These are phyloP conservation scores for Petrocephalus zakoni DNA, from an alignment of 2,113 vertebrate species.

Conservation along the genomic window DNA sequence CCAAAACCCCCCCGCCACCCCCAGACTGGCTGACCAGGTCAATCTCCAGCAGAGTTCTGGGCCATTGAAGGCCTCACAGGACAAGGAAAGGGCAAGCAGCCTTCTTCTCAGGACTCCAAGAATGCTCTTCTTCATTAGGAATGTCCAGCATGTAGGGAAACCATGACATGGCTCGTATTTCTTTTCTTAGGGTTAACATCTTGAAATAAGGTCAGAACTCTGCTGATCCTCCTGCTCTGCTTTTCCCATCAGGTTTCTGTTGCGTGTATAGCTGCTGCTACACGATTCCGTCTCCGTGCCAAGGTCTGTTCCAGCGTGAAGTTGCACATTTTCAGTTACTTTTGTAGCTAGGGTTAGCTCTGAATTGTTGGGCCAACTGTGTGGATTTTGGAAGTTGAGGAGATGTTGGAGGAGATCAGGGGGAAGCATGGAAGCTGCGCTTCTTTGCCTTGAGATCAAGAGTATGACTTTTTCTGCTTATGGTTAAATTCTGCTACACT, in stretches of 20 bases:
- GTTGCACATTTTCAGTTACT: not conserved
- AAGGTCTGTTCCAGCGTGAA: not conserved
- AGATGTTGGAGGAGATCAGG: not conserved
- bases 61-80: no score
- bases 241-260: not conserved
- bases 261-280: not conserved
- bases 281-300: not conserved
- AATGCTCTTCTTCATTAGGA: no score
- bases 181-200: no score
- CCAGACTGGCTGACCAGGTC: no score
- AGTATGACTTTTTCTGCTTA: not conserved
- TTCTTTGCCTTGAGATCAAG: not conserved
- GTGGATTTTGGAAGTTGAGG: not conserved
- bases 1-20: no score
- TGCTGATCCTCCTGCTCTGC: not conserved
- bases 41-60: no score
- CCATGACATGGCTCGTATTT: no score
- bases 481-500: not conserved
- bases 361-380: not conserved
- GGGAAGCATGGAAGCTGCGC: not conserved
- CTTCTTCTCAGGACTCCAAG: not conserved
- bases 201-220: no score
- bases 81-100: not conserved
- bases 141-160: no score
- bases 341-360: not conserved